These are phyloP conservation scores for Periplaneta americana DNA, from an alignment of 1,140 invertebrate species.

Conservation along the genomic window DNA sequence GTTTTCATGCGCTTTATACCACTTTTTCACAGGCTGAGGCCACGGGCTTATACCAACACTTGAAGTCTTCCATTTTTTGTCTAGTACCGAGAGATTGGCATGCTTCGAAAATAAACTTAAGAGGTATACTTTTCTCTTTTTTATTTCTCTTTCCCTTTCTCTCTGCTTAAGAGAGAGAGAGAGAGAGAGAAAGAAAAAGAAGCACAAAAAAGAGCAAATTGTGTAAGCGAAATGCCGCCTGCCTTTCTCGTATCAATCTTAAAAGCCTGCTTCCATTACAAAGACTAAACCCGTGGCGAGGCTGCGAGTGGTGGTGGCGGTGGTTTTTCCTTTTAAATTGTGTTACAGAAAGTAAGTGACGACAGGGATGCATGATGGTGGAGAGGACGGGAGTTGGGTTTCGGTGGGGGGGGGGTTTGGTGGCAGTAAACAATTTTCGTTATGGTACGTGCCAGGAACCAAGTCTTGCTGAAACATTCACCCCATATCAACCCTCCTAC, in stretches of 20 bases:
- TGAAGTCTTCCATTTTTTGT: not conserved
- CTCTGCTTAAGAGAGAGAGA: not conserved
- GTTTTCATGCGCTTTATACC: too few species aligned
- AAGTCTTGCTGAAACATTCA: not conserved
- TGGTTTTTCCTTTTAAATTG: not conserved
- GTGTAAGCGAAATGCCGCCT: not conserved
- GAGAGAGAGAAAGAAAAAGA: too few species aligned
- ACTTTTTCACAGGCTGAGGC: too few species aligned
- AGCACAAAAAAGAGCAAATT: not conserved
- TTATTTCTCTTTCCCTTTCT: not conserved
- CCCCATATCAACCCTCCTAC: too few species aligned
- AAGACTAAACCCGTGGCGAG: not conserved
- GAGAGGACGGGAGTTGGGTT: too few species aligned
- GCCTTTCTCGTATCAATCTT: too few species aligned
- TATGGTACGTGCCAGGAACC: not conserved
- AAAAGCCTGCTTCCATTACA: not conserved
- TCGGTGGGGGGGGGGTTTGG: too few species aligned
- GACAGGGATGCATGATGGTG: not conserved
- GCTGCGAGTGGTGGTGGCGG: not conserved
- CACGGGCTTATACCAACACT: too few species aligned
- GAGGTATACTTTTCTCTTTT: not conserved
- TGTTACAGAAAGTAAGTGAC: not conserved
- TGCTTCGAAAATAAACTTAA: not conserved
- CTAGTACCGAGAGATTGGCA: not conserved
- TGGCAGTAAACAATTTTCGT: not conserved